Evolutionary conservation across 2,113 vertebrate genomes (phyloP).

Genomic region (Dascyllus trimaculatus): DNA sequence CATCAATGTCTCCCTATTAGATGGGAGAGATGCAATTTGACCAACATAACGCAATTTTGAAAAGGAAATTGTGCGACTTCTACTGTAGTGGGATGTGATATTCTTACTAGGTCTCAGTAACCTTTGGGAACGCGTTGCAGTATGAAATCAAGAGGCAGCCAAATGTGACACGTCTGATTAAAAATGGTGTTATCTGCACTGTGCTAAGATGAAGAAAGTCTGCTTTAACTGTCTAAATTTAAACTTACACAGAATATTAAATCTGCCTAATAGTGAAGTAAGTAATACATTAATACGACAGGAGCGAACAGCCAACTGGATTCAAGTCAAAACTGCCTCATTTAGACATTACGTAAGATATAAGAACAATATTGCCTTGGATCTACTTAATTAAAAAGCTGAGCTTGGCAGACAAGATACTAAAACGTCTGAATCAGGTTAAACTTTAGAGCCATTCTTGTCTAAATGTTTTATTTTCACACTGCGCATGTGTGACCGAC

Average conservation of each 20-base stretch:
- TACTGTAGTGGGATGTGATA: neutral
- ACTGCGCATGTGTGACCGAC: neutral
- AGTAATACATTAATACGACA: neutral
- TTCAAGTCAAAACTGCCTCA: neutral
- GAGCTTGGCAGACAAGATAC: constrained; percentile 1
- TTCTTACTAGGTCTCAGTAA: neutral
- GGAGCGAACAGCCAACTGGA: neutral
- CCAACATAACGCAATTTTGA: neutral
- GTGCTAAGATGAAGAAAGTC: neutral
- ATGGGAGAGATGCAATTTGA: neutral
- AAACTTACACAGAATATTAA: neutral
- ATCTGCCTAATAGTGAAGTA: neutral
- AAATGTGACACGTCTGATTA: constrained; percentile 1
- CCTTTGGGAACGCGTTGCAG: neutral
- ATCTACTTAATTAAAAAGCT: constrained; percentile 19
- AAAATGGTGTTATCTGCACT: neutral
- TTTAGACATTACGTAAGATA: neutral
- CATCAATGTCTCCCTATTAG: neutral
- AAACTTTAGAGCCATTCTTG: neutral
- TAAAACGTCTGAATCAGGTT: constrained; percentile 4
- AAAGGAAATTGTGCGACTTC: neutral
- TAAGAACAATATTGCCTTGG: neutral
- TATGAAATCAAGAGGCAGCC: neutral
- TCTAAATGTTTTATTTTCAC: neutral
- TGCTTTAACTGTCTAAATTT: neutral